Evolutionary conservation across 2,888 invertebrate species (phyloP).

Genomic region (Argynnis bischoffii): DNA sequence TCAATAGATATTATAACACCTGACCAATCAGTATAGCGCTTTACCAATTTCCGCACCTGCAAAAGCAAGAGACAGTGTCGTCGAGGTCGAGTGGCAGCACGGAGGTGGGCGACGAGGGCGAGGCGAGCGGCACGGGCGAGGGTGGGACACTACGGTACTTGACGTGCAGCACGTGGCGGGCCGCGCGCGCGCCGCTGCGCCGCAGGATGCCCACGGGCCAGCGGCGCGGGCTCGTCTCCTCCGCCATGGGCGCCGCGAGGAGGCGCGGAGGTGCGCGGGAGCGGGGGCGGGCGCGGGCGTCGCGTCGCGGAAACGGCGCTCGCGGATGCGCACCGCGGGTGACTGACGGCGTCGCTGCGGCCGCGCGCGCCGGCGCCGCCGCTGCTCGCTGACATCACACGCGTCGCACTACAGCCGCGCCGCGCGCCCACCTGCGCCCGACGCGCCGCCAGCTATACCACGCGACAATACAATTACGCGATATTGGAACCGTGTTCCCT

Average conservation of each 20-base stretch:
- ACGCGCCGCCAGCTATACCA: too few species aligned
- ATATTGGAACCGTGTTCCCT: too few species aligned
- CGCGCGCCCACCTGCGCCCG: too few species aligned
- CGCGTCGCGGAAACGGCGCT: conserved; percentile 37
- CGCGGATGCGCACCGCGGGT: conserved; percentile 40
- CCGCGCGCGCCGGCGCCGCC: conserved; percentile 44
- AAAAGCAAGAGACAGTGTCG: conserved; percentile 90
- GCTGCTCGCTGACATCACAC: conserved; percentile 57
- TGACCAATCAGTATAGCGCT: background rate
- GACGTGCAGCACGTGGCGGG: conserved; percentile 66
- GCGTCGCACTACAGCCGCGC: conserved; percentile 15
- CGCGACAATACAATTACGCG: too few species aligned
- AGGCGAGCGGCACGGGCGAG: conserved; percentile 46
- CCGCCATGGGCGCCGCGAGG: conserved; percentile 47
- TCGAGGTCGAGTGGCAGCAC: conserved; percentile 83
- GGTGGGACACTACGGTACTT: conserved; percentile 69
- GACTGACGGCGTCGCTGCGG: conserved; percentile 43
- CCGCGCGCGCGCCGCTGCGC: conserved; percentile 66
- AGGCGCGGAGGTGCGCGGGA: conserved; percentile 31
- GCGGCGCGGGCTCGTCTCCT: conserved; percentile 53
- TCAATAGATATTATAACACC: background rate
- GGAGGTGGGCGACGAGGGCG: conserved; percentile 44
- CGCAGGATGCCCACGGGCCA: conserved; percentile 68
- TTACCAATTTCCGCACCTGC: conserved; percentile 82
- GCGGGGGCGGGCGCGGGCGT: conserved; percentile 24